A percentile compares a stretch with the other conserved stretches of the same genome.
Conservation (phyloP, 2,888 invertebrate genomes). For the Myathropa florea region DNA sequence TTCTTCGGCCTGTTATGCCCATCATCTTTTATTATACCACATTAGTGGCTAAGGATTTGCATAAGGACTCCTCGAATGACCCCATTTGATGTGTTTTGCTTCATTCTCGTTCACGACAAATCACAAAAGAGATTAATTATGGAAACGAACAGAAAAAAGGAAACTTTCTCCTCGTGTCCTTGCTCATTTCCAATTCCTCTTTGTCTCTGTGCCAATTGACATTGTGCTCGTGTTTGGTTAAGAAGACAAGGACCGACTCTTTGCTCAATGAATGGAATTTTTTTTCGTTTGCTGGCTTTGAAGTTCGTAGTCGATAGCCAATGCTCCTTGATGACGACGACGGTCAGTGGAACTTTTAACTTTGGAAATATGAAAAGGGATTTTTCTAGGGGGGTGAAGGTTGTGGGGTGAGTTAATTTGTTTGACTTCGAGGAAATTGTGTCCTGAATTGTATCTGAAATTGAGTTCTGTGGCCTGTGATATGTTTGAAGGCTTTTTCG, state of each 20-base stretch:
- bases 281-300: not conserved
- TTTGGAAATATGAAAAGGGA: too few relatives aligned
- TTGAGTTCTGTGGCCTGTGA: too few relatives aligned
- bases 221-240: not conserved
- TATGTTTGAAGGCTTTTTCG: too few relatives aligned
- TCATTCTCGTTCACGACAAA: constrained; percentile 1
- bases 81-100: constrained; percentile 29
- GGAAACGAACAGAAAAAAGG: constrained; percentile 8
- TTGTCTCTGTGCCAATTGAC: not conserved
- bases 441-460: too few relatives aligned
- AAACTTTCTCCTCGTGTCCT: not conserved
- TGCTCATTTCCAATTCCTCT: not conserved
- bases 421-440: too few relatives aligned
- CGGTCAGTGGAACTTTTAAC: not conserved
- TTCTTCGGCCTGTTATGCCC: constrained; percentile 6
- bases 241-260: too few relatives aligned
- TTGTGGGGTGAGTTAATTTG: too few relatives aligned
- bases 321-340: not conserved
- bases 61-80: constrained; percentile 36
- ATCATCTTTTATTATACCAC: constrained; percentile 64
- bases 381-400: too few relatives aligned
- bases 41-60: constrained; percentile 61
- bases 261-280: too few relatives aligned
- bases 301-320: not conserved
- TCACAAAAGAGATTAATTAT: constrained; percentile 34